Percentiles rank a stretch among this genome's conserved stretches.
Conservation (phyloP, 1,140 invertebrate genomes). For the Trypoxylus dichotomus region DNA sequence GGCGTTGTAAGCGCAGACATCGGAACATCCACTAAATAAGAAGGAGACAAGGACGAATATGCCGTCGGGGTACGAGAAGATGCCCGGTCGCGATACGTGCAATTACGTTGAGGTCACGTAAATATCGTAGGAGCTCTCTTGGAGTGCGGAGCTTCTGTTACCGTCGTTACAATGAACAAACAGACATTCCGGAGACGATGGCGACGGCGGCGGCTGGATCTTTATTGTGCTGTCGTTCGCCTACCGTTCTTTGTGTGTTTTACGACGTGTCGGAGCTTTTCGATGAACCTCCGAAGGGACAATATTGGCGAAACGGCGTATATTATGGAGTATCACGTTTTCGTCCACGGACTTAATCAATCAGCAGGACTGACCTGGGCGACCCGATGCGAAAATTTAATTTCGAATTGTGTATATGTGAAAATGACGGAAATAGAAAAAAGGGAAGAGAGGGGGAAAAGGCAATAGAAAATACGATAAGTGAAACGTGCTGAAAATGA, state of each 20-base stretch:
- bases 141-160: background rate
- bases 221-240: background rate
- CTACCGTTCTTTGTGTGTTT: background rate
- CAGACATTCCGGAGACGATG: background rate
- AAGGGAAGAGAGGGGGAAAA: background rate
- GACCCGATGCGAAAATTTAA: background rate
- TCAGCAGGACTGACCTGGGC: background rate
- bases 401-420: background rate
- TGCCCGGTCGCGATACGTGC: background rate
- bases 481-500: too few species aligned
- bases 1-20: background rate
- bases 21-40: background rate
- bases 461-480: background rate
- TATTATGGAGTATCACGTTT: constrained; percentile 22
- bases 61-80: background rate
- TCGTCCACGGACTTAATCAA: constrained; percentile 10
- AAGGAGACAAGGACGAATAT: background rate
- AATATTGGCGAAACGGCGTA: background rate
- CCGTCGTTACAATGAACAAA: constrained; percentile 14
- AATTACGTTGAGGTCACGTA: constrained; percentile 23
- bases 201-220: background rate
- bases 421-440: background rate
- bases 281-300: background rate
- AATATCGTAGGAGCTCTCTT: background rate
- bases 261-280: background rate